These are phyloP conservation scores for Physocephala rufipes DNA, from an alignment of 2,888 invertebrate species.

Conservation along the genomic window DNA sequence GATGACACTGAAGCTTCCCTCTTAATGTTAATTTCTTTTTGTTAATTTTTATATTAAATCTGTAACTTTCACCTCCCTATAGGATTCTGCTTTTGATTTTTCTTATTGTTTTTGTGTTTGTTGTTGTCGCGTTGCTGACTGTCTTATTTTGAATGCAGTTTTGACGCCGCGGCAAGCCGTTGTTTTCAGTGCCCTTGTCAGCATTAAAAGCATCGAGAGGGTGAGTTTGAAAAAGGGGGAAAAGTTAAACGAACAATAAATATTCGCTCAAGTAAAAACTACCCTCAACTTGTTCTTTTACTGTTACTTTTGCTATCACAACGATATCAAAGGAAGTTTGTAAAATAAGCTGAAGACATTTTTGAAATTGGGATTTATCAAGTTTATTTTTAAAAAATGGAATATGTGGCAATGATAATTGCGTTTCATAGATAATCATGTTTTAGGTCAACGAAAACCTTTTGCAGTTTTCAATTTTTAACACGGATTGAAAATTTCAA, in stretches of 20 bases:
- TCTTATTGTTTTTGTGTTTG: slow-evolving; percentile 14
- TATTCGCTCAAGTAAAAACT: no score
- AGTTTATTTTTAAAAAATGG: no score
- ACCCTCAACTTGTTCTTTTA: no score
- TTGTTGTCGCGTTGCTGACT: slow-evolving; percentile 12
- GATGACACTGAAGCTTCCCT: background rate
- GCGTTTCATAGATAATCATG: no score
- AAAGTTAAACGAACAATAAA: no score
- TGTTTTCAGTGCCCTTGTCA: slow-evolving; percentile 25
- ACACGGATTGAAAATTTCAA: background rate
- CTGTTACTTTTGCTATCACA: no score
- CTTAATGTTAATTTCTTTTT: background rate
- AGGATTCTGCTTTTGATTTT: slow-evolving; percentile 9
- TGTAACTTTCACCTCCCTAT: slow-evolving; percentile 19
- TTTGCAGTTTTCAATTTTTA: no score
- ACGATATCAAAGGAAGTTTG: no score
- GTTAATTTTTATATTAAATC: slow-evolving; percentile 24
- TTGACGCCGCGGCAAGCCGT: background rate
- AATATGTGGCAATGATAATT: no score
- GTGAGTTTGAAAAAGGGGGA: no score
- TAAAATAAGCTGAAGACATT: no score
- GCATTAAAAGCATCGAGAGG: slow-evolving; percentile 13
- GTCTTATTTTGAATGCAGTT: slow-evolving; percentile 1
- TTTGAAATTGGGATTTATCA: no score
- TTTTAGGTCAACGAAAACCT: background rate